Percentiles rank a stretch among this genome's conserved stretches.
Evolutionary conservation across 35 echinoderm and acorn worm species (phyloP).

Genomic region (Acanthaster planci): DNA sequence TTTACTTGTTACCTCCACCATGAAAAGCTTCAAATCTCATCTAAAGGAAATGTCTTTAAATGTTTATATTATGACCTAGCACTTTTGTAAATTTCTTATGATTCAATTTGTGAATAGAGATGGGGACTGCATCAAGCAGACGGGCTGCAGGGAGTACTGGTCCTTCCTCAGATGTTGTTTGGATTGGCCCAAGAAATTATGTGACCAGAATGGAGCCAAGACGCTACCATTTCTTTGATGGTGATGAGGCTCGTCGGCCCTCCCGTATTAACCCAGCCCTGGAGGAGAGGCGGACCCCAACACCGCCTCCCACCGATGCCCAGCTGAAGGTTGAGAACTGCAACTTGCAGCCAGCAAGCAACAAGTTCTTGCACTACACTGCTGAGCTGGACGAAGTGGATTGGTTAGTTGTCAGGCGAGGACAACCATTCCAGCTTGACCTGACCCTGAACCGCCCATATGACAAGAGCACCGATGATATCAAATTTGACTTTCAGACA

Average conservation of each 20-base stretch:
- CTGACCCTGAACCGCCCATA: conserved; percentile 16
- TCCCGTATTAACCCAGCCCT: not conserved
- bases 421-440: not conserved
- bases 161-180: too few species aligned
- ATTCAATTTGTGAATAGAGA: too few species aligned
- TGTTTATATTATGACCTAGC: too few species aligned
- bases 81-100: too few species aligned
- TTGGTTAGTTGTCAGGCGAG: not conserved
- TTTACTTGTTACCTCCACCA: too few species aligned
- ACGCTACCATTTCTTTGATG: not conserved
- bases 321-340: not conserved
- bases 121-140: too few species aligned
- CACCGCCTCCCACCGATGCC: not conserved
- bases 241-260: not conserved
- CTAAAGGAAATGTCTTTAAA: too few species aligned
- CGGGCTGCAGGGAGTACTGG: too few species aligned
- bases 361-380: not conserved
- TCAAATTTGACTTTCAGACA: conserved; percentile 19
- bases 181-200: too few species aligned
- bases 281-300: not conserved
- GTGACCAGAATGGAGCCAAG: too few species aligned
- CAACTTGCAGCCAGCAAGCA: not conserved
- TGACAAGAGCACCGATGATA: conserved; percentile 4
- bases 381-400: not conserved
- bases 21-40: too few species aligned